Evolutionary conservation across 2,797 vertebrate species (phyloP).

Genomic region (Acrocephalus scirpaceus): DNA sequence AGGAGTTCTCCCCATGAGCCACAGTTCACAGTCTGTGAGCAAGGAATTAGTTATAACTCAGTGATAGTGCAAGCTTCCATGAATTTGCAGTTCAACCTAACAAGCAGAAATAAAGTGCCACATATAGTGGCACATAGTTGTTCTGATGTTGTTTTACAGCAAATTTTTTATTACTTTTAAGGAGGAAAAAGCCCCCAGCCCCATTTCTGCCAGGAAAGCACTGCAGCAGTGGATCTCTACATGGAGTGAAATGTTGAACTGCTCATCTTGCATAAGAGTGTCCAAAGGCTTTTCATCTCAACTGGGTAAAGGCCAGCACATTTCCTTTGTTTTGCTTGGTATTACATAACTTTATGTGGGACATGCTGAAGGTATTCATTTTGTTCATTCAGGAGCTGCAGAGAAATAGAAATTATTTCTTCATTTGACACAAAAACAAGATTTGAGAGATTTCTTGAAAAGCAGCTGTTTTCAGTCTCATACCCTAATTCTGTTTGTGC

Average conservation of each 20-base stretch:
- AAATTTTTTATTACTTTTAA: neutral
- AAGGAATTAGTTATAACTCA: neutral
- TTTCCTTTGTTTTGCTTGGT: slow-evolving; percentile 46
- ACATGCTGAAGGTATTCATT: neutral
- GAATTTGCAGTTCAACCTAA: neutral
- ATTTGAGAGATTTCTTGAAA: neutral
- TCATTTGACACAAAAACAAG: accelerated
- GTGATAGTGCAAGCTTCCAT: neutral
- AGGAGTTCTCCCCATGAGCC: neutral
- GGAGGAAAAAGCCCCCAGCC: accelerated
- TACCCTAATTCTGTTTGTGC: neutral
- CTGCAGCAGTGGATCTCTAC: neutral
- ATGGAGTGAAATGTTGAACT: neutral
- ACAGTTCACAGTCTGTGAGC: neutral
- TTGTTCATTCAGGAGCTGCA: neutral
- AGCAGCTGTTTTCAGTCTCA: neutral
- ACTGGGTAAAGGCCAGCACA: slow-evolving; percentile 10
- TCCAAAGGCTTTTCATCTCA: slow-evolving; percentile 24
- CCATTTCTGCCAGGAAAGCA: neutral
- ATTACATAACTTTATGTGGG: neutral
- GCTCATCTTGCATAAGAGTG: neutral
- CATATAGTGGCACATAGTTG: neutral
- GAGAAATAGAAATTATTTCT: neutral
- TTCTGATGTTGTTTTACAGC: neutral
- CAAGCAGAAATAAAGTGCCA: neutral